Evolutionary conservation across 2,888 invertebrate genomes (phyloP).

Genomic region (Caprella mutica): DNA sequence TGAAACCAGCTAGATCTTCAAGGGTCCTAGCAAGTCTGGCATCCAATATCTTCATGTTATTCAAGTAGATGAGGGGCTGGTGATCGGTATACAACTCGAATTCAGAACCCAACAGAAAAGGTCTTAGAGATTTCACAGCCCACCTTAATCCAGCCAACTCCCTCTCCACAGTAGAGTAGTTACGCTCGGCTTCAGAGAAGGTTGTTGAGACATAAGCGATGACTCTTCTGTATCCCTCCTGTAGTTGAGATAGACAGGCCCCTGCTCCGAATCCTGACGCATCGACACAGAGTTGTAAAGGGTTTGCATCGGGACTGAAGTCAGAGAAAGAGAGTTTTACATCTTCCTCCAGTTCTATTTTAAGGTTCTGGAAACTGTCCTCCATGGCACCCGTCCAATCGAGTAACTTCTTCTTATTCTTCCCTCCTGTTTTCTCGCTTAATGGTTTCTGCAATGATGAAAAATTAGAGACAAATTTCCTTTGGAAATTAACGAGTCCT

Average conservation of each 20-base stretch:
- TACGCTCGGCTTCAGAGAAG: background rate
- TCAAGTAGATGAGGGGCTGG: background rate
- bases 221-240: background rate
- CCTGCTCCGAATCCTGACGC: background rate
- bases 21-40: background rate
- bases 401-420: background rate
- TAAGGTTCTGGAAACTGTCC: background rate
- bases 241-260: background rate
- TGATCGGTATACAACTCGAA: background rate
- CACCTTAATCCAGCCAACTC: slow-evolving; percentile 1
- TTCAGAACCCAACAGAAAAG: background rate
- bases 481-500: background rate
- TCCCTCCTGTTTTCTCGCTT: background rate
- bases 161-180: background rate
- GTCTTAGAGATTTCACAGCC: background rate
- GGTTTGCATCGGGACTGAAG: background rate
- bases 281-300: background rate
- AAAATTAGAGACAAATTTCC: background rate
- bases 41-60: background rate
- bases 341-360: background rate
- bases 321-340: background rate
- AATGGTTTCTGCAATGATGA: background rate
- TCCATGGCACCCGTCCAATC: background rate
- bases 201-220: background rate
- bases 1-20: background rate